Percentiles rank a stretch among this genome's conserved stretches.
These are phyloP conservation scores for Macrosteles quadrilineatus DNA, from an alignment of 1,140 invertebrate genomes.

Conservation along the genomic window DNA sequence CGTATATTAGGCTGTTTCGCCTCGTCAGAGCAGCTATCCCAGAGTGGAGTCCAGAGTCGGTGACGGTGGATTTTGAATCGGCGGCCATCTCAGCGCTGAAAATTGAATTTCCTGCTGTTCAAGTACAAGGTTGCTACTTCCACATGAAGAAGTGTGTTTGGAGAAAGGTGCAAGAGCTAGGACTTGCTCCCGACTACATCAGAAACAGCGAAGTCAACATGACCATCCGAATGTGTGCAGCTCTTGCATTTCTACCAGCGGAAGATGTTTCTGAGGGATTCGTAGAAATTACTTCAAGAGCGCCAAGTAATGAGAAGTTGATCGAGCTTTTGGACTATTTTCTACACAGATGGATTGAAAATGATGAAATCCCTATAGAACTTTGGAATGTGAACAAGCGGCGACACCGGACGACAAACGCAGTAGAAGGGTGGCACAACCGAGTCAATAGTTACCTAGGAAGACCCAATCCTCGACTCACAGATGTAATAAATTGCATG, in stretches of 20 bases:
- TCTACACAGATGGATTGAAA: background rate
- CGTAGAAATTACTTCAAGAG: background rate
- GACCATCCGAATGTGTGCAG: slow-evolving; percentile 29
- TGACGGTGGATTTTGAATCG: slow-evolving; percentile 4
- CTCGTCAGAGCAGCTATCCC: background rate
- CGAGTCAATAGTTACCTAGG: background rate
- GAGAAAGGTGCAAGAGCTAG: slow-evolving; percentile 30
- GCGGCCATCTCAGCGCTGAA: background rate
- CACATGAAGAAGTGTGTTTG: slow-evolving; percentile 22
- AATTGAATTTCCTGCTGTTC: background rate
- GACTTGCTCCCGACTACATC: slow-evolving; percentile 9
- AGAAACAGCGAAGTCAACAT: slow-evolving; percentile 20
- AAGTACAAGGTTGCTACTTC: slow-evolving; percentile 19
- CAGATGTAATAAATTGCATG: background rate
- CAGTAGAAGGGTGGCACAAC: slow-evolving; percentile 13
- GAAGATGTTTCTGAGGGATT: slow-evolving; percentile 29
- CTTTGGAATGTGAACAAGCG: background rate
- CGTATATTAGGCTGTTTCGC: background rate
- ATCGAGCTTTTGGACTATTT: slow-evolving; percentile 12
- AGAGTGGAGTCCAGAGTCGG: background rate
- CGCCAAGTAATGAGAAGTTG: background rate
- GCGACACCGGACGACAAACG: slow-evolving; percentile 8
- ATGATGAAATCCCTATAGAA: background rate
- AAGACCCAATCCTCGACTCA: background rate
- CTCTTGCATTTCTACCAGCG: slow-evolving; percentile 24